Conservation (phyloP, 1,140 invertebrate species). For the Brachionus calyciflorus region DNA sequence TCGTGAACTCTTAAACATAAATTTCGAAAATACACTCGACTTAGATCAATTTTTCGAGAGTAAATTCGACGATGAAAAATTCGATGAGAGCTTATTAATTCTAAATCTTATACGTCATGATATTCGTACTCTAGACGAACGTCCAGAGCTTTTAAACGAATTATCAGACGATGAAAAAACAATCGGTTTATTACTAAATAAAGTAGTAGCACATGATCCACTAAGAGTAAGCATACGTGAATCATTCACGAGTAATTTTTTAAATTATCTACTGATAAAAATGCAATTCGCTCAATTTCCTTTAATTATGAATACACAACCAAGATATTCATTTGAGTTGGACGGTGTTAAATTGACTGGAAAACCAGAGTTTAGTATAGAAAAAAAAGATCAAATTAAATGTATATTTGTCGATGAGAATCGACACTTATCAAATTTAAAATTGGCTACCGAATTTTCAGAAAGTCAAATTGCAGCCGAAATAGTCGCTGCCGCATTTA, state of each 20-base stretch:
- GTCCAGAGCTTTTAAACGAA: background rate
- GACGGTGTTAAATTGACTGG: background rate
- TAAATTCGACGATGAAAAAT: background rate
- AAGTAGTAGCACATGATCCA: slow-evolving; percentile 15
- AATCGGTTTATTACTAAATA: background rate
- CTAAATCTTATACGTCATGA: background rate
- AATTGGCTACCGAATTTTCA: slow-evolving; percentile 22
- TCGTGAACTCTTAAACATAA: background rate
- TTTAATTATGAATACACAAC: background rate
- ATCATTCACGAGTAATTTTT: slow-evolving; percentile 27
- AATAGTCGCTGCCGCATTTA: background rate
- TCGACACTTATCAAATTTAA: background rate
- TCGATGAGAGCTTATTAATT: slow-evolving; percentile 10
- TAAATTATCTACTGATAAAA: slow-evolving; percentile 30
- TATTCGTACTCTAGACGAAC: background rate
- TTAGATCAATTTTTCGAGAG: background rate
- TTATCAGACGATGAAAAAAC: slow-evolving; percentile 16
- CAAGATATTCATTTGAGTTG: background rate
- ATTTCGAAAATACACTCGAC: slow-evolving; percentile 7
- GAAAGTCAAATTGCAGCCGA: slow-evolving; percentile 29
- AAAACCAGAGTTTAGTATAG: slow-evolving; percentile 15
- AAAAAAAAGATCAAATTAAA: background rate
- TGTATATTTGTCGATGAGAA: slow-evolving; percentile 19
- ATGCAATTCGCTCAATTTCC: background rate
- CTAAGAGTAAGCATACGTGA: slow-evolving; percentile 17